Evolutionary conservation across 2,113 vertebrate genomes (phyloP).

Genomic region (Larimichthys crocea): DNA sequence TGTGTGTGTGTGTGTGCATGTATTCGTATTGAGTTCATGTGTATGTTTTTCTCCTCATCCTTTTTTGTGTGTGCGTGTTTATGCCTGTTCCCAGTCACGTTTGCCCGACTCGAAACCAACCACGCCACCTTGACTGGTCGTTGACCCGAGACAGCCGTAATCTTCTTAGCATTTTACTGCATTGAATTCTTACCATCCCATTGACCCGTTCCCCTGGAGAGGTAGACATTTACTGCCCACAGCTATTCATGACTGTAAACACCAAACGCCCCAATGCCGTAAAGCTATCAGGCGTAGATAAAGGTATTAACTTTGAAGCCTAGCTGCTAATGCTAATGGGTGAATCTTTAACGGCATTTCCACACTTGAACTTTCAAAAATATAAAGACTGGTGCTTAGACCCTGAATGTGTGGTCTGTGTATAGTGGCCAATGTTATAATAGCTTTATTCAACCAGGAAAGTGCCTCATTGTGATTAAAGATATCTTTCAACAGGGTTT

Average conservation of each 20-base stretch:
- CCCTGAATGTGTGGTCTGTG: not conserved
- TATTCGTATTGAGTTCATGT: not conserved
- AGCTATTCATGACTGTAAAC: conserved; percentile 23
- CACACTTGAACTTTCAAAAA: not conserved
- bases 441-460: not conserved
- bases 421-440: not conserved
- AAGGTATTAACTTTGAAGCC: conserved; percentile 24
- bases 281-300: conserved; percentile 39
- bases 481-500: not conserved
- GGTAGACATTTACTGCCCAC: conserved; percentile 6
- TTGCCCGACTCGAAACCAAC: not conserved
- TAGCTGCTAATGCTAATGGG: conserved; percentile 1
- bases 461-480: not conserved
- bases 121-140: conserved; percentile 19
- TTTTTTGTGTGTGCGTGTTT: not conserved
- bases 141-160: conserved; percentile 13
- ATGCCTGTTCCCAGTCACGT: not conserved
- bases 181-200: not conserved
- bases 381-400: not conserved
- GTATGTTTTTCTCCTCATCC: not conserved
- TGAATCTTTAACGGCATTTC: not conserved
- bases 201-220: not conserved
- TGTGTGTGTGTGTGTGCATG: not conserved
- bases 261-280: not conserved
- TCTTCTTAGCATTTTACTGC: conserved; percentile 19